phyloP scores from a whole-genome alignment of 2,888 invertebrate genomes.

The Hirtodrosophila alboralis region DNA sequence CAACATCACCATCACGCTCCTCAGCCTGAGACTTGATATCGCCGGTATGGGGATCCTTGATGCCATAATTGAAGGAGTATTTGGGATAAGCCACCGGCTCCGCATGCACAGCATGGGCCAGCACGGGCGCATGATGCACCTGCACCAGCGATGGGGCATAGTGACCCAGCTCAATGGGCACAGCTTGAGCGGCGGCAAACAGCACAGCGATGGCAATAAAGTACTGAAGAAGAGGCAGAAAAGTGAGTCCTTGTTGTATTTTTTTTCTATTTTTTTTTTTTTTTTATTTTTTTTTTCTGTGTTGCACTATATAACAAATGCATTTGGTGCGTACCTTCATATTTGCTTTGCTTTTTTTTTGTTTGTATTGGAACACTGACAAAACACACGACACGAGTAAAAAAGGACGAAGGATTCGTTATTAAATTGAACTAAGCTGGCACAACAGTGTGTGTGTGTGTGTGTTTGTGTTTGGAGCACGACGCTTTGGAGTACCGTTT shows the following conservation, averaged over 20 bases:
- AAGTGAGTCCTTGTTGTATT: constrained; percentile 43
- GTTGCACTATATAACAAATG: too few species aligned
- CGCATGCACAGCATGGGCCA: constrained; percentile 80
- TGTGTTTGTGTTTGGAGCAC: constrained; percentile 28
- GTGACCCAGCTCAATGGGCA: constrained; percentile 83
- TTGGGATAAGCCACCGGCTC: constrained; percentile 87
- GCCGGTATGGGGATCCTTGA: constrained; percentile 89
- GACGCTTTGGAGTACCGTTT: constrained; percentile 78
- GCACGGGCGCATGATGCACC: constrained; percentile 78
- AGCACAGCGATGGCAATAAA: constrained; percentile 83
- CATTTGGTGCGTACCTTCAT: constrained; percentile 77
- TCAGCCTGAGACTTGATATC: constrained; percentile 89
- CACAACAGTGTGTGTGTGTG: constrained; percentile 34
- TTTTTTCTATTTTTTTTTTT: constrained; percentile 4
- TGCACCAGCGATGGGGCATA: constrained; percentile 76
- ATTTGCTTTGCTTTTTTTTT: too few species aligned
- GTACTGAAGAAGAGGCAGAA: constrained; percentile 74
- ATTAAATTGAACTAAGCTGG: constrained; percentile 43
- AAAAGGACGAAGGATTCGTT: constrained; percentile 61
- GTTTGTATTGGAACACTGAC: constrained; percentile 51
- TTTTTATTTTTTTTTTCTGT: too few species aligned
- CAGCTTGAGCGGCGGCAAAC: constrained; percentile 81
- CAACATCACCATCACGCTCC: constrained; percentile 89
- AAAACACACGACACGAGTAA: constrained; percentile 61
- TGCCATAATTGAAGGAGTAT: constrained; percentile 89